Evolutionary conservation across 2,888 invertebrate genomes (phyloP).

Genomic region (Elysia crispata): DNA sequence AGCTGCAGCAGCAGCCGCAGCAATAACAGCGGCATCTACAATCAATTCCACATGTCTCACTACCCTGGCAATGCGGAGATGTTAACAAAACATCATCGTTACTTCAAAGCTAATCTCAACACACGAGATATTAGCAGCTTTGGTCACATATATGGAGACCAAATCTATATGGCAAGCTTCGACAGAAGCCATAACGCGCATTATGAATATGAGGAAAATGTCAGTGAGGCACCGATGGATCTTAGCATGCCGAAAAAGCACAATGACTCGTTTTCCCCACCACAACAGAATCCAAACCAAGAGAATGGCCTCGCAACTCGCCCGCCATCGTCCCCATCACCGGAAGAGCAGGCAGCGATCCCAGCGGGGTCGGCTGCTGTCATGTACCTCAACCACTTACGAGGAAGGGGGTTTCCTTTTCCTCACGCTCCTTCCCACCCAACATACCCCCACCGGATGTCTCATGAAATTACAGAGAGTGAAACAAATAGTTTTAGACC

Average conservation of each 20-base stretch:
- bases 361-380: background rate
- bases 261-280: background rate
- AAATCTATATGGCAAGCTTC: no score
- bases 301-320: background rate
- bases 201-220: background rate
- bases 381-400: background rate
- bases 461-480: background rate
- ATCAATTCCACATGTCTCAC: background rate
- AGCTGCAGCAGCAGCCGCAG: background rate
- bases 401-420: background rate
- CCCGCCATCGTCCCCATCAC: background rate
- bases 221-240: slow-evolving; percentile 21
- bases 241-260: slow-evolving; percentile 13
- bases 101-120: no score
- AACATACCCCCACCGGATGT: background rate
- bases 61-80: background rate
- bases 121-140: no score
- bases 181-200: no score
- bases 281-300: background rate
- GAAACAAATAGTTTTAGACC: no score
- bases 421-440: background rate
- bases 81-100: no score
- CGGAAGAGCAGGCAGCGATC: background rate
- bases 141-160: no score
- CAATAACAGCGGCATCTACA: background rate